Percentiles rank a stretch among this genome's conserved stretches.
Evolutionary conservation across 2,113 vertebrate genomes (phyloP).

Genomic region (Tenrec ecaudatus): DNA sequence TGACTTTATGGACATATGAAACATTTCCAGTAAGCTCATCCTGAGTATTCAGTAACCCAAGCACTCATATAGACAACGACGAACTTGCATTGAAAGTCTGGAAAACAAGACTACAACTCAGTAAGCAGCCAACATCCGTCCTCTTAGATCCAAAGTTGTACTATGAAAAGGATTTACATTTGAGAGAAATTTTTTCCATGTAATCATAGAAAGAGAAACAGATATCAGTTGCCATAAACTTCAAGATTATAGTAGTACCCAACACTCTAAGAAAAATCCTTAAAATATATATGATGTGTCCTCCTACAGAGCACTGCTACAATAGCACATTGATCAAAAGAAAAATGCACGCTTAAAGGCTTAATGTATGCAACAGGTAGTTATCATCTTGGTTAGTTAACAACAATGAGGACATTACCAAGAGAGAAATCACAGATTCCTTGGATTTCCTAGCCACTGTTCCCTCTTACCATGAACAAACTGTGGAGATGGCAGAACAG

Average conservation of each 20-base stretch:
- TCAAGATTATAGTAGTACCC: slow-evolving; percentile 10
- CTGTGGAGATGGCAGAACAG: no score
- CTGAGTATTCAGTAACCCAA: slow-evolving; percentile 10
- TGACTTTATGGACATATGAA: slow-evolving; percentile 21
- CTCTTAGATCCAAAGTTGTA: slow-evolving; percentile 5
- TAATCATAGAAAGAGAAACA: slow-evolving; percentile 48
- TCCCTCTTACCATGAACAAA: no score
- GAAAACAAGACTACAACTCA: slow-evolving; percentile 12
- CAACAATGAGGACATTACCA: slow-evolving; percentile 28
- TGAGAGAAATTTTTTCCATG: slow-evolving; percentile 12
- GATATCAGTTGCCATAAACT: not conserved
- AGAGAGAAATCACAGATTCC: slow-evolving; percentile 41
- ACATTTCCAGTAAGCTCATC: slow-evolving; percentile 47
- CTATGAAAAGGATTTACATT: slow-evolving; percentile 44
- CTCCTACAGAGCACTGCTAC: not conserved
- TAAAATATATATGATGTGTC: not conserved
- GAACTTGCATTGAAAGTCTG: not conserved
- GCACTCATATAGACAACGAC: not conserved
- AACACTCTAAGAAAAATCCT: not conserved
- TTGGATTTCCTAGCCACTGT: not conserved
- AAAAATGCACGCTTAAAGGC: slow-evolving; percentile 27
- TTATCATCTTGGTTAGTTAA: not conserved
- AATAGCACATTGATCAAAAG: slow-evolving; percentile 8
- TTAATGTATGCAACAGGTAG: slow-evolving; percentile 46
- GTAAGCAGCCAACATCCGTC: not conserved